These are phyloP conservation scores for Andrena dorsata DNA, from an alignment of 2,888 invertebrate genomes.

Conservation along the genomic window DNA sequence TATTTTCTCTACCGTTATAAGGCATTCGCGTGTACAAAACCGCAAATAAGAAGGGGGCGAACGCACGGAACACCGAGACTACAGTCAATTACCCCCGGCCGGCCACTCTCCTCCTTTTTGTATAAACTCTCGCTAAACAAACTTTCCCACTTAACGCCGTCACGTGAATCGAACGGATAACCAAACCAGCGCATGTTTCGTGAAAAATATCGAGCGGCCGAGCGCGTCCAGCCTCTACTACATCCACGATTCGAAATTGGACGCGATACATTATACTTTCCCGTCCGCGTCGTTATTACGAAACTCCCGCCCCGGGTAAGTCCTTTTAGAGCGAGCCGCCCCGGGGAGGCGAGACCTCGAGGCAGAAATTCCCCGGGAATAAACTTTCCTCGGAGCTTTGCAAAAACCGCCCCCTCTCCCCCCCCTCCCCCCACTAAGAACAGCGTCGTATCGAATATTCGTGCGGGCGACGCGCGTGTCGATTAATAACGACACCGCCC, in stretches of 20 bases:
- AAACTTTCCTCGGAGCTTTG: slow-evolving; percentile 8
- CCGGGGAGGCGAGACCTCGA: background rate
- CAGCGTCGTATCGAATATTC: background rate
- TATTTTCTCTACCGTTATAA: slow-evolving; percentile 40
- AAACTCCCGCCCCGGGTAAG: background rate
- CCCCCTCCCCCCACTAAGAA: too few species aligned
- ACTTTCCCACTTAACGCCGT: slow-evolving; percentile 59
- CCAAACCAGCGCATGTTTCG: slow-evolving; percentile 34
- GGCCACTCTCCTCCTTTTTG: slow-evolving; percentile 43
- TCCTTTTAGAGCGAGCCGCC: slow-evolving; percentile 15
- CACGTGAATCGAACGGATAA: slow-evolving; percentile 56
- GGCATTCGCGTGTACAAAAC: slow-evolving; percentile 58
- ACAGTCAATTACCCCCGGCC: slow-evolving; percentile 47
- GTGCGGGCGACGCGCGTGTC: background rate
- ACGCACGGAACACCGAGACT: slow-evolving; percentile 43
- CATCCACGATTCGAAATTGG: slow-evolving; percentile 23
- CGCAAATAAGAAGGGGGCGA: slow-evolving; percentile 48
- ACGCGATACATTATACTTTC: slow-evolving; percentile 33
- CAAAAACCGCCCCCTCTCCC: too few species aligned
- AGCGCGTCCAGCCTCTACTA: background rate
- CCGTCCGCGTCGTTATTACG: slow-evolving; percentile 11
- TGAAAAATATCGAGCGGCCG: slow-evolving; percentile 20
- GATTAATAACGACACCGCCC: slow-evolving; percentile 26
- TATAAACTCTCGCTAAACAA: slow-evolving; percentile 57
- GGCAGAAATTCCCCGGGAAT: background rate